Evolutionary conservation across 2,888 invertebrate species (phyloP), one percentile per base, ranked within the genome.

Genomic region (Tetranychus truncatus): DNA sequence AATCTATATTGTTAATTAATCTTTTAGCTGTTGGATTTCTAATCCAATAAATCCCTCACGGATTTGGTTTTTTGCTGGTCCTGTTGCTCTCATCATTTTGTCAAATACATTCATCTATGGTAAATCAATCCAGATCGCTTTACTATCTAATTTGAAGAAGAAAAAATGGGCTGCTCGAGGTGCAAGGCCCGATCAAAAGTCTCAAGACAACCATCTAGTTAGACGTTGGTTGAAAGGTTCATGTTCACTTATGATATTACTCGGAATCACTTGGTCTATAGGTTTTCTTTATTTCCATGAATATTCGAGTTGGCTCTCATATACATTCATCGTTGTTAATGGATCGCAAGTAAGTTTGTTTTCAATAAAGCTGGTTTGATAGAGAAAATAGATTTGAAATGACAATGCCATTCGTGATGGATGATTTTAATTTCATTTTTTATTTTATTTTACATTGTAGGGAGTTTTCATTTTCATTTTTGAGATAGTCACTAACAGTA

Each of bases 181-280:
- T 5, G 8, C 11, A 1, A 18, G 34, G 45, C 44, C 72, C 34
- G 46, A 34, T 6, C 21, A 72, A 15, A 24, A 11, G 1, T 8
- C 20, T 11, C 69, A 69, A 69, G 34, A 69, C 7, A 69, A 69
- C 8, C 11, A 11, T 18, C 20, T 69, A 8, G 34, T 69, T 69
- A 9, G 34, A 2, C 45, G 46, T n/a, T 77, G 77, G 20, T 20
- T 77, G 6, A 78, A 78, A 44, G 79, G 79, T 6, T 76, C 74
- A 46, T 34, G 76, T 8, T 76, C 77, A 2, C 66, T 79, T 8
- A 74, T 75, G 7, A 73, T 77, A 15, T 45, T 79, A 1, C 72
- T 79, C 21, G 79, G 79, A 11, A 73, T 78, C 20, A 78, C 79
- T n/a, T 79, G 79, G 79, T 71, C 78, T 8, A 76, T 78, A 73